These are phyloP conservation scores for Hetaerina titia DNA, from an alignment of 2,888 invertebrate species.

Conservation along the genomic window DNA sequence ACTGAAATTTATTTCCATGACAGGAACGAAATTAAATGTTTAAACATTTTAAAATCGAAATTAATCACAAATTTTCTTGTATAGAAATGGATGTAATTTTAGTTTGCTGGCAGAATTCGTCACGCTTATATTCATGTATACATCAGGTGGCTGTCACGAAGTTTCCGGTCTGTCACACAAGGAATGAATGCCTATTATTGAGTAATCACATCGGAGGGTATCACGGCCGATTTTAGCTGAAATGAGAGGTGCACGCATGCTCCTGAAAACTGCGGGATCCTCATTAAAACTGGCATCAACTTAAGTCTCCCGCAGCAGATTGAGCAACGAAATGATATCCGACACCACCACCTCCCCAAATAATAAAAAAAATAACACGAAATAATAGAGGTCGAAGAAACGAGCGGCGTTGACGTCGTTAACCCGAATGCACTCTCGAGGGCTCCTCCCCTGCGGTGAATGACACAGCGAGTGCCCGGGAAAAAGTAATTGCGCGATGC, in stretches of 20 bases:
- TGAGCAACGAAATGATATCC: not conserved
- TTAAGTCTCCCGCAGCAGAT: not conserved
- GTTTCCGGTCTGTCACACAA: not conserved
- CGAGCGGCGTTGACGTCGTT: not conserved
- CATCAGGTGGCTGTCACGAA: too few species aligned
- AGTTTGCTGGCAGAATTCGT: too few species aligned
- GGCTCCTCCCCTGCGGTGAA: not conserved
- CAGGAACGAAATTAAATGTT: too few species aligned
- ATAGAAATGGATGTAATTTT: too few species aligned
- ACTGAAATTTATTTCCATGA: too few species aligned
- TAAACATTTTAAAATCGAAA: too few species aligned
- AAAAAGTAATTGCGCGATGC: constrained; percentile 7
- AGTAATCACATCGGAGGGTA: not conserved
- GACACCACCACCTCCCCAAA: not conserved
- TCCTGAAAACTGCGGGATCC: not conserved
- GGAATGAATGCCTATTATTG: not conserved
- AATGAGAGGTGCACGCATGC: not conserved
- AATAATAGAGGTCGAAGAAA: not conserved
- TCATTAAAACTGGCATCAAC: not conserved
- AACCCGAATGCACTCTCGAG: not conserved
- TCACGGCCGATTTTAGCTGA: not conserved
- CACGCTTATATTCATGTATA: too few species aligned
- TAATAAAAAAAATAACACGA: not conserved
- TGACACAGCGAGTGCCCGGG: not conserved
- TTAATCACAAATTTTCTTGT: too few species aligned